Conservation (phyloP, 2,888 invertebrate genomes). For the Xestia ashworthii region DNA sequence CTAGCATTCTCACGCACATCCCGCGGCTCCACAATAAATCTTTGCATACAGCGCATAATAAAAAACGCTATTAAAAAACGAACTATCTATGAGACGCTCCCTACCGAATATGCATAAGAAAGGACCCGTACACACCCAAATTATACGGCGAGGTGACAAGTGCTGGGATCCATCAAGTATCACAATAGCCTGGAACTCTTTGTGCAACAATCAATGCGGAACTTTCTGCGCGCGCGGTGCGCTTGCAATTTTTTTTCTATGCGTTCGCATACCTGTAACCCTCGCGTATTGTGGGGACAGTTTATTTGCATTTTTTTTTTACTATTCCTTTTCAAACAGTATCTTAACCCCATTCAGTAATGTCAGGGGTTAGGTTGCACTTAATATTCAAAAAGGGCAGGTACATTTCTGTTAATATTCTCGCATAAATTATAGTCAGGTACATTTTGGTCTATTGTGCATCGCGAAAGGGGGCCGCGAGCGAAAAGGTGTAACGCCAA, state of each 20-base stretch:
- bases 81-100: conserved; percentile 88
- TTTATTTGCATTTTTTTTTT: conserved; percentile 90
- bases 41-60: conserved; percentile 87
- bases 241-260: conserved; percentile 85
- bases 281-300: conserved; percentile 87
- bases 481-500: conserved; percentile 75
- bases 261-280: conserved; percentile 83
- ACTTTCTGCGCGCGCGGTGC: conserved; percentile 76
- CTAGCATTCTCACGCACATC: conserved; percentile 89
- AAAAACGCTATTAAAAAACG: conserved; percentile 89
- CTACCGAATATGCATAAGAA: conserved; percentile 88
- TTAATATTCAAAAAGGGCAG: conserved; percentile 91
- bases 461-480: conserved; percentile 76
- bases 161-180: conserved; percentile 81
- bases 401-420: conserved; percentile 91
- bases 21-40: conserved; percentile 87
- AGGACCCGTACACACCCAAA: conserved; percentile 86
- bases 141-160: conserved; percentile 90
- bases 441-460: conserved; percentile 90
- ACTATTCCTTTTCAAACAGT: conserved; percentile 89
- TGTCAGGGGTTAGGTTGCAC: conserved; percentile 91
- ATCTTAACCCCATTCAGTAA: conserved; percentile 90
- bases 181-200: conserved; percentile 65
- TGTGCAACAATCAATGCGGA: conserved; percentile 73
- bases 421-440: conserved; percentile 91